Conservation (phyloP, 2,113 vertebrate species). For the Canis aureus region DNA sequence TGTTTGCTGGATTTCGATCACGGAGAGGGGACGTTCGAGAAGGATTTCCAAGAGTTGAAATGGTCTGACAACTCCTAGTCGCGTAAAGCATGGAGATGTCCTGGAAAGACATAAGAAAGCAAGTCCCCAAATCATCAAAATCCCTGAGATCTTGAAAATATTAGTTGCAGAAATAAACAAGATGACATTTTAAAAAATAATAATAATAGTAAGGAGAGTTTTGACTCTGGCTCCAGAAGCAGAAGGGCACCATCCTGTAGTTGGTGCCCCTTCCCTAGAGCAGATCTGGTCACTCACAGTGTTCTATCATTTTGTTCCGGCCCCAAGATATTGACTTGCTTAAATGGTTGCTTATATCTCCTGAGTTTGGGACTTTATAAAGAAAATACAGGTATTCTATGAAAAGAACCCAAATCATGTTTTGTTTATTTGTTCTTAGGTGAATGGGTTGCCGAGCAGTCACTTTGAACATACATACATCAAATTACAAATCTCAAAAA, state of each 20-base stretch:
- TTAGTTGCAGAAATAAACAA: neutral
- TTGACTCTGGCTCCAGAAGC: neutral
- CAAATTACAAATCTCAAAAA: neutral
- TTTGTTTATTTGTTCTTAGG: neutral
- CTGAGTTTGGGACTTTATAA: neutral
- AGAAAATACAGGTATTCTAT: neutral
- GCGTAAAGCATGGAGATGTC: neutral
- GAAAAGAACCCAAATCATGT: neutral
- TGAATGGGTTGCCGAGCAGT: neutral
- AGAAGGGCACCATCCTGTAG: rapidly evolving
- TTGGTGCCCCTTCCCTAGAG: neutral
- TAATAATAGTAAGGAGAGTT: neutral
- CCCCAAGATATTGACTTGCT: neutral
- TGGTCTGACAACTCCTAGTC: neutral
- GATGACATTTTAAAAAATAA: neutral
- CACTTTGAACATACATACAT: neutral
- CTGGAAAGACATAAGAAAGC: neutral
- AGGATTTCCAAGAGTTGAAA: neutral
- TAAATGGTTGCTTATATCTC: neutral
- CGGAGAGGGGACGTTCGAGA: neutral
- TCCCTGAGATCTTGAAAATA: neutral
- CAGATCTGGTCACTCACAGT: neutral
- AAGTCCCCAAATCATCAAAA: neutral
- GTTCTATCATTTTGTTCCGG: neutral
- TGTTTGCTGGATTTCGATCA: neutral